Percentiles rank a stretch among this genome's conserved stretches.
phyloP scores from a whole-genome alignment of 2,888 invertebrate genomes.

The Conomelus anceps region DNA sequence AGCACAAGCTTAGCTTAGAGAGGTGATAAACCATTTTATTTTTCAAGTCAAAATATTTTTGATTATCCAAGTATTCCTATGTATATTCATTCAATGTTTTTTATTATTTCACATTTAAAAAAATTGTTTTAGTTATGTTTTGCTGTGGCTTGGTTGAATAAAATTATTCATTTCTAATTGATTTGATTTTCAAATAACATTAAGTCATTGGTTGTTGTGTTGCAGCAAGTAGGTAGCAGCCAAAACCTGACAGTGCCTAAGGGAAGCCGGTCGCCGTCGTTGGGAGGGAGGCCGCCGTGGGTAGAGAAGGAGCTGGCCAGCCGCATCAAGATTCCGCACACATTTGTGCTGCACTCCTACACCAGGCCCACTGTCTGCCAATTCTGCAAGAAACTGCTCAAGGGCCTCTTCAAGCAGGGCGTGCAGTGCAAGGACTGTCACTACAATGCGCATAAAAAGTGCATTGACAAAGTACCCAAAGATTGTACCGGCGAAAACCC shows the following conservation, averaged over 20 bases:
- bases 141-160: too few relatives aligned
- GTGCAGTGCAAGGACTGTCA: conserved; percentile 96
- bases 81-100: too few relatives aligned
- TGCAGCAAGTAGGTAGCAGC: neutral
- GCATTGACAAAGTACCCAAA: conserved; percentile 80
- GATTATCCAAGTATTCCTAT: too few relatives aligned
- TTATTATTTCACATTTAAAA: too few relatives aligned
- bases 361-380: conserved; percentile 95
- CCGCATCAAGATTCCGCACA: conserved; percentile 78
- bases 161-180: too few relatives aligned
- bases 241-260: conserved; percentile 42
- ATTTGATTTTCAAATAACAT: neutral
- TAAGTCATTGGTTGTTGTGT: neutral
- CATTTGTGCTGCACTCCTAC: conserved; percentile 94
- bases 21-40: too few relatives aligned
- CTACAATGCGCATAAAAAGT: conserved; percentile 93
- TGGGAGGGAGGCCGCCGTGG: conserved; percentile 62
- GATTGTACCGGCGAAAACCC: conserved; percentile 76
- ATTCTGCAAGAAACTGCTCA: conserved; percentile 88
- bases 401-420: conserved; percentile 93
- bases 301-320: conserved; percentile 62
- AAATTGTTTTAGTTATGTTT: too few relatives aligned
- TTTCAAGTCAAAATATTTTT: too few relatives aligned
- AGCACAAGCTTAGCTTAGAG: too few relatives aligned
- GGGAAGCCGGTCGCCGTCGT: conserved; percentile 62